These are phyloP conservation scores for Crotophaga sulcirostris DNA, from an alignment of 2,113 vertebrate genomes.

Conservation along the genomic window DNA sequence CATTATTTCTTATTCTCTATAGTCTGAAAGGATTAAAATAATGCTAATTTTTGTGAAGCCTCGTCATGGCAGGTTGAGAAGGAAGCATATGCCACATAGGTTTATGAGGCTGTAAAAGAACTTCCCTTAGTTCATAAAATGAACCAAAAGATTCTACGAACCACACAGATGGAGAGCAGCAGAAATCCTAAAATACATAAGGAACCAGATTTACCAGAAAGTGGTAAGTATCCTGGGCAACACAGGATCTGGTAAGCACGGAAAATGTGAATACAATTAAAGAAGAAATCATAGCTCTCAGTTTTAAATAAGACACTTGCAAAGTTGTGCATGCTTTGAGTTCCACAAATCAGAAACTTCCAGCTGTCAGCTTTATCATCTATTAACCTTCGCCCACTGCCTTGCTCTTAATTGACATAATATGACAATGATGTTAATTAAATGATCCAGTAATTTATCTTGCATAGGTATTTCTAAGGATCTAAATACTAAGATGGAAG, in stretches of 20 bases:
- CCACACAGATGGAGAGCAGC: neutral
- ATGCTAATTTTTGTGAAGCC: slow-evolving; percentile 5
- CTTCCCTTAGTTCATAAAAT: neutral
- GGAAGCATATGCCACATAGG: neutral
- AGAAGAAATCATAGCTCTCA: neutral
- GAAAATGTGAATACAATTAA: neutral
- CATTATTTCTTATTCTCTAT: neutral
- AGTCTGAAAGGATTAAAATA: neutral
- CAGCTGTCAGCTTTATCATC: neutral
- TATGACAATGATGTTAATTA: neutral
- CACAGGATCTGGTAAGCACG: neutral
- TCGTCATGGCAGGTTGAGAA: neutral
- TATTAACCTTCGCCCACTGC: neutral
- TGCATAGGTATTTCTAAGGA: neutral
- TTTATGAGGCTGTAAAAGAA: neutral
- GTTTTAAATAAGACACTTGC: neutral
- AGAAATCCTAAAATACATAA: neutral
- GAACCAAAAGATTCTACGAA: neutral
- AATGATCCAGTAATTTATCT: neutral
- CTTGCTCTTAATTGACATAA: neutral
- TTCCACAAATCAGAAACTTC: neutral
- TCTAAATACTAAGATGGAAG: neutral
- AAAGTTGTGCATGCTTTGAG: neutral
- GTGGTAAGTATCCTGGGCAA: neutral
- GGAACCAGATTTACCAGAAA: neutral